These are phyloP conservation scores for Nautilus pompilius DNA, from an alignment of 1,140 invertebrate genomes.

Conservation along the genomic window DNA sequence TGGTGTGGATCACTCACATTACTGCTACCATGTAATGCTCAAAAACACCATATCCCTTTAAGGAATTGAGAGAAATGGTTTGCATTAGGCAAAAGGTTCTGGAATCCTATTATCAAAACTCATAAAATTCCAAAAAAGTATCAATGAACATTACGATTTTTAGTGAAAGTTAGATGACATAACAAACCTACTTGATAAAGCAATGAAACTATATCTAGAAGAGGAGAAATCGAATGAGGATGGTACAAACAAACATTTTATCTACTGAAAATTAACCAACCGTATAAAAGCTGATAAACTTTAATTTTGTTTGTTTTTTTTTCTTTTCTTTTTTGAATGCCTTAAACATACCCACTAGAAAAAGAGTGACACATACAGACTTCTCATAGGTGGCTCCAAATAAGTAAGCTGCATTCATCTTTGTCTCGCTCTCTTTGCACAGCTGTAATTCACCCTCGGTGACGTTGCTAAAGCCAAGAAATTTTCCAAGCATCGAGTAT, in stretches of 20 bases:
- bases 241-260: neutral
- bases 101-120: too few relatives aligned
- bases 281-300: neutral
- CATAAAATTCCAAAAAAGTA: too few relatives aligned
- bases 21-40: too few relatives aligned
- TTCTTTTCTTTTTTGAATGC: neutral
- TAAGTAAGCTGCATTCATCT: slow-evolving; percentile 59
- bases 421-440: slow-evolving; percentile 56
- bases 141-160: too few relatives aligned
- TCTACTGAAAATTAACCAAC: neutral
- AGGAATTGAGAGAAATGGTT: too few relatives aligned
- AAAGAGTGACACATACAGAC: slow-evolving; percentile 19
- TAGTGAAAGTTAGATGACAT: too few relatives aligned
- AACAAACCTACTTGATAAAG: too few relatives aligned
- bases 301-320: too few relatives aligned
- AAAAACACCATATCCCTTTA: too few relatives aligned
- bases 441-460: slow-evolving; percentile 52
- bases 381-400: slow-evolving; percentile 62
- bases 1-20: too few relatives aligned
- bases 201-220: neutral
- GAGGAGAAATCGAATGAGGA: neutral
- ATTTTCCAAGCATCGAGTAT: slow-evolving; percentile 47
- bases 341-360: neutral
- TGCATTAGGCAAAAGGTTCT: too few relatives aligned
- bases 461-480: slow-evolving; percentile 39